A percentile compares a stretch with the other conserved stretches of the same genome.
Conservation (phyloP, 2,797 vertebrate genomes). For the Spinus pinus region DNA sequence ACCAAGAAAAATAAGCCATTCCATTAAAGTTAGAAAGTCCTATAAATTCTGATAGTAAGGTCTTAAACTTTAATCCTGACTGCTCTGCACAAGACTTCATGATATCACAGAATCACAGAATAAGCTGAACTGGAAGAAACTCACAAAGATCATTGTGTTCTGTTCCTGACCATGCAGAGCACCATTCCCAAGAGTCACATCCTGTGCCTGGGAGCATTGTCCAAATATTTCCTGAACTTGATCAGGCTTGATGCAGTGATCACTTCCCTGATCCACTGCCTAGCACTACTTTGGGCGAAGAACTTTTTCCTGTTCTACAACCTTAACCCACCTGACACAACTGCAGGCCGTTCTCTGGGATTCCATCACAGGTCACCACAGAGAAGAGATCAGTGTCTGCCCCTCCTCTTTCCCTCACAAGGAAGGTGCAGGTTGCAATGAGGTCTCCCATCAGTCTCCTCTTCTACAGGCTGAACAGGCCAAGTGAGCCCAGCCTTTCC, state of each 20-base stretch:
- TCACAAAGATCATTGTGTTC: fast-evolving
- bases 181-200: not conserved
- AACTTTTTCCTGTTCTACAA: not conserved
- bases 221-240: not conserved
- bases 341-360: too few relatives aligned
- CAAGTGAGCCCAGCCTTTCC: not conserved
- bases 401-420: not conserved
- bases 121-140: not conserved
- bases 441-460: not conserved
- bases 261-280: too few relatives aligned
- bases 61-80: not conserved
- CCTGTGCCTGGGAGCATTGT: not conserved
- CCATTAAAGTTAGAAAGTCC: not conserved
- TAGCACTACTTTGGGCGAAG: fast-evolving
- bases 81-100: not conserved
- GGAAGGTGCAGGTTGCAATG: not conserved
- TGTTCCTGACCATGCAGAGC: not conserved
- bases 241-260: not conserved
- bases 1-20: not conserved
- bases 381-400: not conserved
- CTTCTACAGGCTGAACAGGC: not conserved
- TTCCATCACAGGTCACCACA: too few relatives aligned
- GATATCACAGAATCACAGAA: not conserved
- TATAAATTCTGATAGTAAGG: not conserved
- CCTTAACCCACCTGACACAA: not conserved